Percentiles rank a stretch among this genome's conserved stretches.
Evolutionary conservation across 2,113 vertebrate genomes (phyloP).

Genomic region (Potamarius usumacintae): DNA sequence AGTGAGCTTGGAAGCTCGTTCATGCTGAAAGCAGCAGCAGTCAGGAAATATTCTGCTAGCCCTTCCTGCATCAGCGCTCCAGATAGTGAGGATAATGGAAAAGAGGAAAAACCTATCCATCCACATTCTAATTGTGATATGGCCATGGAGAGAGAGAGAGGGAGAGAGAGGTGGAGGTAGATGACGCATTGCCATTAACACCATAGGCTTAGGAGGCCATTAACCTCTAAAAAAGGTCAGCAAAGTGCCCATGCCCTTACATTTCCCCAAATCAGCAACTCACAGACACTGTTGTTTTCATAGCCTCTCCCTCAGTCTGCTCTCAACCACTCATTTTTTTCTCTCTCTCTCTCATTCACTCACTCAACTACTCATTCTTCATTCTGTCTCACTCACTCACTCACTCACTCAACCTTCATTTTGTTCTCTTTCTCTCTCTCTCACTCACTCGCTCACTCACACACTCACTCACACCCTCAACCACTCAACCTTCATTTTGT

Average conservation of each 20-base stretch:
- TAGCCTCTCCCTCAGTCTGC: conserved; percentile 18
- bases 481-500: neutral
- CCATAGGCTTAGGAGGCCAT: conserved; percentile 29
- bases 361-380: neutral
- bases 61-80: conserved; percentile 73
- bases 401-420: neutral
- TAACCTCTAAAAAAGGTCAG: conserved; percentile 43
- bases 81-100: conserved; percentile 71
- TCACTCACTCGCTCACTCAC: neutral
- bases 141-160: conserved; percentile 16
- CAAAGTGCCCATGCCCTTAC: conserved; percentile 27
- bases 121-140: conserved; percentile 72
- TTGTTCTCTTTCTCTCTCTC: neutral
- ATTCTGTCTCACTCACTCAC: neutral
- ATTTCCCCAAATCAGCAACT: conserved; percentile 37
- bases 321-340: conserved; percentile 8
- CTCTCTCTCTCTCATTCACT: neutral
- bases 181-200: conserved; percentile 47
- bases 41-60: conserved; percentile 75
- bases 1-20: conserved; percentile 31
- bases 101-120: conserved; percentile 83
- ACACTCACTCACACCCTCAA: neutral
- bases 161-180: conserved; percentile 8
- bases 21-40: conserved; percentile 46
- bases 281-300: conserved; percentile 26